Evolutionary conservation across 1,140 invertebrate species (phyloP).

Genomic region (Diploscapter pachys): DNA sequence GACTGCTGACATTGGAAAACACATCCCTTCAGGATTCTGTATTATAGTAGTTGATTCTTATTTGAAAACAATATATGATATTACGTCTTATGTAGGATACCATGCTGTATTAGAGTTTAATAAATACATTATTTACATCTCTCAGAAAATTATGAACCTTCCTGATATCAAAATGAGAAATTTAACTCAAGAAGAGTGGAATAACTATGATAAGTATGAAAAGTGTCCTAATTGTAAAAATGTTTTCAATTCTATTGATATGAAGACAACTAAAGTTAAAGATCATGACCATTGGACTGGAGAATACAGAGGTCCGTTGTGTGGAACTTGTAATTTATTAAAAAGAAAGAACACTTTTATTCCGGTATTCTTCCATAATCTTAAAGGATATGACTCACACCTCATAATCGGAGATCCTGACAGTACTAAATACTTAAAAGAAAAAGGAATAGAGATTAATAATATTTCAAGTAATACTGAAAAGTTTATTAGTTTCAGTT

Average conservation of each 20-base stretch:
- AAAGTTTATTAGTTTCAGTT: slow-evolving; percentile 38
- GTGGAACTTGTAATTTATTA: slow-evolving; percentile 17
- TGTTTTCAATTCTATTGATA: background rate
- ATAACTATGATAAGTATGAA: slow-evolving; percentile 3
- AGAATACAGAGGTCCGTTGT: slow-evolving; percentile 15
- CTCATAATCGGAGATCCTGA: slow-evolving; percentile 28
- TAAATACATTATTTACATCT: slow-evolving; percentile 13
- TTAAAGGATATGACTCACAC: slow-evolving; percentile 40
- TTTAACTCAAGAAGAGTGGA: slow-evolving; percentile 12
- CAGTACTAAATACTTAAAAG: slow-evolving; percentile 15
- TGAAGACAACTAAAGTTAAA: slow-evolving; percentile 11
- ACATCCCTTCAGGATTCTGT: slow-evolving; percentile 22
- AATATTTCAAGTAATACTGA: slow-evolving; percentile 33
- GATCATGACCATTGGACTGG: slow-evolving; percentile 29
- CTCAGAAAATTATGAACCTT: slow-evolving; percentile 8
- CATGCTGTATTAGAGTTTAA: slow-evolving; percentile 8
- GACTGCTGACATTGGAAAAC: slow-evolving; percentile 19
- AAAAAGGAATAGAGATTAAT: slow-evolving; percentile 29
- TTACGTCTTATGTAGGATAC: slow-evolving; percentile 11
- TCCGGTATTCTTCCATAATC: slow-evolving; percentile 27
- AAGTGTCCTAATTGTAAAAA: slow-evolving; percentile 20
- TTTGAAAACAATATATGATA: slow-evolving; percentile 18
- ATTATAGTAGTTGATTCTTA: slow-evolving; percentile 16
- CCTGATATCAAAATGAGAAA: slow-evolving; percentile 16
- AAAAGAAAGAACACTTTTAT: slow-evolving; percentile 19